Conservation (phyloP, 2,888 invertebrate genomes). For the Drosophila mimica region DNA sequence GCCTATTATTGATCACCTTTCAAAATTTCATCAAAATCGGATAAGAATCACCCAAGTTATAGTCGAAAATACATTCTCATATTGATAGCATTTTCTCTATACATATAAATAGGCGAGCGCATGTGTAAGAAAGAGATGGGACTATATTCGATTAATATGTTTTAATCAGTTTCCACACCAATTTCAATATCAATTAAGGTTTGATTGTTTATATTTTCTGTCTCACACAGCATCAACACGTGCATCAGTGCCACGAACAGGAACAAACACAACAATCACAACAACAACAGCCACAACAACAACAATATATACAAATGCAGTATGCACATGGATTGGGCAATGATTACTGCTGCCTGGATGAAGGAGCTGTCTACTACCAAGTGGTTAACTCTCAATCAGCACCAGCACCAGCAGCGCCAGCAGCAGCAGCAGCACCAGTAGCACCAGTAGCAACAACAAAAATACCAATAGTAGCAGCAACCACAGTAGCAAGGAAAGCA, state of each 20-base stretch:
- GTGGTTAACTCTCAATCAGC: constrained; percentile 46
- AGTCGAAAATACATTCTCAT: too few relatives aligned
- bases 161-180: neutral
- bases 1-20: too few relatives aligned
- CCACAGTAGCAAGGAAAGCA: constrained; percentile 13
- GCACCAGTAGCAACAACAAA: neutral
- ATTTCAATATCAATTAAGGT: neutral
- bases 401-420: neutral
- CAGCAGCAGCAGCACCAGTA: constrained; percentile 17
- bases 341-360: constrained; percentile 56
- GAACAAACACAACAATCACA: constrained; percentile 1
- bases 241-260: constrained; percentile 4
- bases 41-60: too few relatives aligned
- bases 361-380: constrained; percentile 60
- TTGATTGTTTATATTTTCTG: neutral
- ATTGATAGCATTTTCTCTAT: too few relatives aligned
- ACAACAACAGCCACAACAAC: constrained; percentile 12
- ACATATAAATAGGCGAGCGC: too few relatives aligned
- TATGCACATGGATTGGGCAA: constrained; percentile 43
- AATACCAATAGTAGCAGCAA: neutral
- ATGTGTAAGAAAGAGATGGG: too few relatives aligned
- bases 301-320: constrained; percentile 62
- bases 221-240: neutral
- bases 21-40: too few relatives aligned
- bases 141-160: too few relatives aligned